Evolutionary conservation across 2,888 invertebrate genomes (phyloP), one percentile per base, ranked within the genome.

Genomic region (Caenorhabditis macrosperma): DNA sequence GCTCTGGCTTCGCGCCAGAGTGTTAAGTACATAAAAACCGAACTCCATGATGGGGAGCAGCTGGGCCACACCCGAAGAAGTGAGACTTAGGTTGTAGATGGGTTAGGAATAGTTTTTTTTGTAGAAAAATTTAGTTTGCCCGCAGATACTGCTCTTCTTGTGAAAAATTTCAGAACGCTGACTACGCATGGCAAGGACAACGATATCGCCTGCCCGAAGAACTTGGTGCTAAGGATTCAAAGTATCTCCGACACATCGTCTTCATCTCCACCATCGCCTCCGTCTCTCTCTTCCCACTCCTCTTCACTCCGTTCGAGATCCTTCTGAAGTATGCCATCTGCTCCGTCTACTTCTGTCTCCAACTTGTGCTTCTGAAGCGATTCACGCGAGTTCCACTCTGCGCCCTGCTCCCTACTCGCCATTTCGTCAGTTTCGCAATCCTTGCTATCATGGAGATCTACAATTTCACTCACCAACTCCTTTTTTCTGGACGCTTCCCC

Each of bases 281-380:
- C 88, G 95, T 95, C 89, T 96, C 97, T 0, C 92, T 98, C 9
- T 95, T 97, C 88, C 98, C 98, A 0, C 92, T 99, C 60, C 93
- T 99, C 2, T 95, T 94, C 90, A 94, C 94, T 41, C 88, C 88
- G 67, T 90, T 91, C 88, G 92, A 92, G 88, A 88, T 88, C 35
- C 85, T 90, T 1, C 87, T 91, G 52, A 92, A 92, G 85, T 88
- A 91, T 38, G 79, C 88, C 1, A 82, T 92, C 60, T 84, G 91
- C 38, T 93, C 94, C 88, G 93, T 95, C 71, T 92, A 94, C 30
- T 91, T 84, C 24, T 30, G 72, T 2, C n/a, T 86, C 2, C 75
- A 75, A 28, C 30, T 85, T 7, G 10, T 67, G 17, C 48, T 79
- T 12, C 33, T 77, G 12, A 78, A 77, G 78, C 83, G 50, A 48